Base-by-base conservation (phyloP, 2,113 vertebrate genomes). In the Pao palembangensis region DNA sequence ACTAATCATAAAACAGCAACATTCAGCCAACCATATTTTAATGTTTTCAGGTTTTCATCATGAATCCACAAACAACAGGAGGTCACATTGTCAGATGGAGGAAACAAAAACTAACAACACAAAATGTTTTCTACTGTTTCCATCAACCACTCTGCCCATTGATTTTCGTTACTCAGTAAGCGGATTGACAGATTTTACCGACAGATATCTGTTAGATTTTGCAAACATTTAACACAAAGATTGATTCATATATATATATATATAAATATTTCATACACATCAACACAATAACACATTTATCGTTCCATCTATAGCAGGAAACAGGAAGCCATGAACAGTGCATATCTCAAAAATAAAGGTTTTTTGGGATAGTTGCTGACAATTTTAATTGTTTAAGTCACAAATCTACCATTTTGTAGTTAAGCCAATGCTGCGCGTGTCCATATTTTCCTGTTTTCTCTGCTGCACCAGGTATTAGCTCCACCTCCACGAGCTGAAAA, bases 191-290 rank as follows among this genome's bases (percentile, higher is more conserved):
- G 11, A 19, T 49, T 42, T n/a, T 58, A 34, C 51, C 8, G 34
- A 47, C 10, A n/a, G 46, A 20, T 4, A 28, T 70, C 59, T 55
- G 41, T 25, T 43, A 61, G 21, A n/a, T 53, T 51, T 11, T 51
- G 48, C 49, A 70, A 55, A 58, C 1, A 38, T 21, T 23, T 20
- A 42, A 53, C 5, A 42, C 42, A 18, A 19, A 59, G 25, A 59
- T 38, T 38, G 49, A 51, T 34, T 38, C 5, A 16, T 16, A 25
- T 25, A 53, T 2, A 49, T 6, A 19, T 51, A 72, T n/a, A 53
- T 19, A 71, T 74, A 78, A 80, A 86, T 79, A 79, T 23, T 51
- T 43, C 3, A 54, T 80, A 75, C 77, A 85, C 68, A 64, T 67
- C 63, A 58, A 53, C 55, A 80, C 61, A 43, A 55, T 55, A 71